phyloP scores from a whole-genome alignment of 2,888 invertebrate species.

The Dorcus parallelipipedus region DNA sequence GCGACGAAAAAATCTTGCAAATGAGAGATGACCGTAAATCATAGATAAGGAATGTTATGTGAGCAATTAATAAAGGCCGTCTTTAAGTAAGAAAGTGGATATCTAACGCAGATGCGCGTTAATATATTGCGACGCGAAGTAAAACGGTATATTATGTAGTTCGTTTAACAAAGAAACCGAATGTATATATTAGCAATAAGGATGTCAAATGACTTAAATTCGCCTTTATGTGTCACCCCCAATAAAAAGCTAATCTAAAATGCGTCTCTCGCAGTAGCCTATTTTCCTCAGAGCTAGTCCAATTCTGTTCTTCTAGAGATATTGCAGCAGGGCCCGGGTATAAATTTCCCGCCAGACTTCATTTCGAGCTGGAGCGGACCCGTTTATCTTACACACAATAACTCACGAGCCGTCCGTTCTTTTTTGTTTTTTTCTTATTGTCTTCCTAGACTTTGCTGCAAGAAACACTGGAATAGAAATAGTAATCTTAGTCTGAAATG shows the following conservation, averaged over 20 bases:
- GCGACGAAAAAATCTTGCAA: too few species aligned
- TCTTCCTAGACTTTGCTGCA: slow-evolving; percentile 48
- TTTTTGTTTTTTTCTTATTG: slow-evolving; percentile 46
- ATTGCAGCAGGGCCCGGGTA: slow-evolving; percentile 48
- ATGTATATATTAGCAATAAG: too few species aligned
- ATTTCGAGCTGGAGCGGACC: slow-evolving; percentile 68
- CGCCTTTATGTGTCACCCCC: slow-evolving; percentile 26
- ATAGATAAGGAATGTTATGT: too few species aligned
- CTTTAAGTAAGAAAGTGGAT: too few species aligned
- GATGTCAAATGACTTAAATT: not conserved
- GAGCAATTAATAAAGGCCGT: too few species aligned
- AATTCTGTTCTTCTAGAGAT: slow-evolving; percentile 50
- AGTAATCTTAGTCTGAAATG: slow-evolving; percentile 49
- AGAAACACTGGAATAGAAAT: slow-evolving; percentile 50
- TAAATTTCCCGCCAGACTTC: slow-evolving; percentile 61
- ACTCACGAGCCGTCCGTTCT: slow-evolving; percentile 39
- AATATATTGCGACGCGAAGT: too few species aligned
- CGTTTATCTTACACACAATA: slow-evolving; percentile 70
- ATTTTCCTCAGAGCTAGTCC: slow-evolving; percentile 49
- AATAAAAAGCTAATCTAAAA: slow-evolving; percentile 51
- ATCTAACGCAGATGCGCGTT: too few species aligned
- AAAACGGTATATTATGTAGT: too few species aligned
- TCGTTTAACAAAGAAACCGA: too few species aligned
- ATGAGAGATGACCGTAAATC: too few species aligned
- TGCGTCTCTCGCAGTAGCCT: slow-evolving; percentile 48